Conservation (phyloP, 2,113 vertebrate genomes). For the Martes martes region DNA sequence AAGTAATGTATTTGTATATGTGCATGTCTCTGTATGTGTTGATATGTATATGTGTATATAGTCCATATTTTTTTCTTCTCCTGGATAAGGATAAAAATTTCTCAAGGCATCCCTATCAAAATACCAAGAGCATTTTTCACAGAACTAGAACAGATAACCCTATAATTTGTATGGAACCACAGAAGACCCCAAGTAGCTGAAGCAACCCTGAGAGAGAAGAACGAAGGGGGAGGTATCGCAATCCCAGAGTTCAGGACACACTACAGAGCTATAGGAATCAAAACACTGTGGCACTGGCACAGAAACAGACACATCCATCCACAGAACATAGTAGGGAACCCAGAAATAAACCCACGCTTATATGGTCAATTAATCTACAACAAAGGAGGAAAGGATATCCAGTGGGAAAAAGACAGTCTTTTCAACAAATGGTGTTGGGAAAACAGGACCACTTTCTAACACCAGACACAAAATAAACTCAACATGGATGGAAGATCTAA, state of each 20-base stretch:
- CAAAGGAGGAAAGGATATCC: neutral
- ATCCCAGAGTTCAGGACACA: neutral
- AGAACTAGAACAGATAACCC: neutral
- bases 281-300: neutral
- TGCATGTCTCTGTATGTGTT: neutral
- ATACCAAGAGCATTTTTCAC: neutral
- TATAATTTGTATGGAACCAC: neutral
- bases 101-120: neutral
- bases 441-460: neutral
- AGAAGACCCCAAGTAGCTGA: neutral
- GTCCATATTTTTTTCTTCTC: neutral
- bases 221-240: neutral
- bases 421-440: neutral
- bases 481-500: neutral
- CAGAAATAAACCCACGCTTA: neutral
- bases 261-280: neutral
- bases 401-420: neutral
- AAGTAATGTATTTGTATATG: neutral
- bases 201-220: neutral
- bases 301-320: neutral
- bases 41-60: neutral
- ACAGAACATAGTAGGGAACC: neutral
- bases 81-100: neutral
- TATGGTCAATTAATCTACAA: neutral
- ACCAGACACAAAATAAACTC: neutral